phyloP scores from a whole-genome alignment of 2,888 invertebrate species.

The Cerceris rybyensis region DNA sequence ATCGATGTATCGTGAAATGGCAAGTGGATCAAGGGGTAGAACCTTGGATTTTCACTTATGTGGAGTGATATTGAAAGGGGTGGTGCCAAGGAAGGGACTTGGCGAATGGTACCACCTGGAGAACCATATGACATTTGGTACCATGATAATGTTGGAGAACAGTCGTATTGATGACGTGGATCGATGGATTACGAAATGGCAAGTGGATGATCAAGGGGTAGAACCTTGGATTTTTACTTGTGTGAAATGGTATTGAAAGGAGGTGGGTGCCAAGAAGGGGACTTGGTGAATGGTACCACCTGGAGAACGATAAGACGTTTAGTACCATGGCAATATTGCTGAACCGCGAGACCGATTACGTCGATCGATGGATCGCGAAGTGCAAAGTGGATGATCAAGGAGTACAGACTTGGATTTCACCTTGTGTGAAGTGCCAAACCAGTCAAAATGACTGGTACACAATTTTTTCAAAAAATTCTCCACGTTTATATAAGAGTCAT shows the following conservation, averaged over 20 bases:
- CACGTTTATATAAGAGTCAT: too few relatives aligned
- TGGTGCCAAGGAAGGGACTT: neutral
- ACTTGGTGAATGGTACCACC: too few relatives aligned
- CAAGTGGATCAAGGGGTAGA: slow-evolving; percentile 13
- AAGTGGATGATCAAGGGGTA: slow-evolving; percentile 10
- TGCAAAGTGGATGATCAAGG: slow-evolving; percentile 13
- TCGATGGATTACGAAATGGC: slow-evolving; percentile 41
- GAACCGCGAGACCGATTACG: slow-evolving; percentile 47
- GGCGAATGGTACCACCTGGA: too few relatives aligned
- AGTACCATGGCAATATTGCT: too few relatives aligned
- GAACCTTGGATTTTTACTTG: neutral
- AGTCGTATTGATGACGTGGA: slow-evolving; percentile 47
- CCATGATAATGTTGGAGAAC: too few relatives aligned
- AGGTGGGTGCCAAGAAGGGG: neutral
- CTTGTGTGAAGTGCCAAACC: too few relatives aligned
- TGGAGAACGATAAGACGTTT: too few relatives aligned
- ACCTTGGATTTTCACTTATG: neutral
- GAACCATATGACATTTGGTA: too few relatives aligned
- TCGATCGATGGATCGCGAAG: slow-evolving; percentile 43
- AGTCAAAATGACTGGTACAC: too few relatives aligned
- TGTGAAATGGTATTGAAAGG: neutral
- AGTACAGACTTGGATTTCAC: too few relatives aligned
- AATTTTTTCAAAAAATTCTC: too few relatives aligned
- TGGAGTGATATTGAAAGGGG: neutral
- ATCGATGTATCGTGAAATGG: slow-evolving; percentile 41